Conservation (phyloP, 2,888 invertebrate genomes). For the Drosophila infuscata region DNA sequence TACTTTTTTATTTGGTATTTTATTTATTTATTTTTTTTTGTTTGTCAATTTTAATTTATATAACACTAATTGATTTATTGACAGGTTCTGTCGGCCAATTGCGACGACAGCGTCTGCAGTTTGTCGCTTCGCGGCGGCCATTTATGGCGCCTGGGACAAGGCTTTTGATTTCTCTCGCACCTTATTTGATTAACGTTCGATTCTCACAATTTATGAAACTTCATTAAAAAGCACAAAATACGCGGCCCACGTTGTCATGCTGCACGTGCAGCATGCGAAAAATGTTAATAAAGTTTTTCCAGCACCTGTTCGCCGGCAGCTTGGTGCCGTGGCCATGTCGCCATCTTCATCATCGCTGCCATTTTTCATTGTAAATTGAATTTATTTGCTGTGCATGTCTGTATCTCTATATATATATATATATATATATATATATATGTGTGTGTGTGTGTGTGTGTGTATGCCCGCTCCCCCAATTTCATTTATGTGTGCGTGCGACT, state of each 20-base stretch:
- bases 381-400: slow-evolving; percentile 59
- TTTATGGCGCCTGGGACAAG: slow-evolving; percentile 64
- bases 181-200: slow-evolving; percentile 78
- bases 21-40: slow-evolving; percentile 8
- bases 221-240: slow-evolving; percentile 72
- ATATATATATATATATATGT: slow-evolving; percentile 5
- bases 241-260: slow-evolving; percentile 48
- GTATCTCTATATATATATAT: slow-evolving; percentile 11
- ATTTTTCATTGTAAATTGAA: slow-evolving; percentile 75
- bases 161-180: slow-evolving; percentile 59
- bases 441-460: slow-evolving; percentile 9
- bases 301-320: slow-evolving; percentile 37
- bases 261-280: slow-evolving; percentile 76
- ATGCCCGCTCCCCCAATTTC: slow-evolving; percentile 9
- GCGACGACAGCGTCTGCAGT: slow-evolving; percentile 59
- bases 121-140: slow-evolving; percentile 63
- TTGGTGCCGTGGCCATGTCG: slow-evolving; percentile 31
- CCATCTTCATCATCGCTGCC: slow-evolving; percentile 74
- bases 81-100: slow-evolving; percentile 67
- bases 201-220: slow-evolving; percentile 78
- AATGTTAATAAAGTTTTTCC: slow-evolving; percentile 77
- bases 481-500: slow-evolving; percentile 48
- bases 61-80: slow-evolving; percentile 77
- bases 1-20: slow-evolving; percentile 15
- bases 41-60: slow-evolving; percentile 62